Evolutionary conservation across 2,113 vertebrate species (phyloP).

Genomic region (Phylloscopus trochiloides): DNA sequence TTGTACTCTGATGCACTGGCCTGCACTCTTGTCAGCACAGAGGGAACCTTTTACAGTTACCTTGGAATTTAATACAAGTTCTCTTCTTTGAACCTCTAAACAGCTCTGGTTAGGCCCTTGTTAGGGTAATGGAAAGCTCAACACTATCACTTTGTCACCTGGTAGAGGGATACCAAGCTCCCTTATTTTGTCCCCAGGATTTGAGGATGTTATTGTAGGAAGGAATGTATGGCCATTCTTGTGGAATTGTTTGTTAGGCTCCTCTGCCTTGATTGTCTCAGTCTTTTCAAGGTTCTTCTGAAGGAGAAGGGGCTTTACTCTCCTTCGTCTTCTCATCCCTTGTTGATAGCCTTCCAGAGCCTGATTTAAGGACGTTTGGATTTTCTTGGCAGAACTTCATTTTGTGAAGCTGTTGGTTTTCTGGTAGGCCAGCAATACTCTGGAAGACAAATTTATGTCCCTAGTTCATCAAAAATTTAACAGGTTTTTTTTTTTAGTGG

Average conservation of each 20-base stretch:
- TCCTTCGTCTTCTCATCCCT: background rate
- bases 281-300: background rate
- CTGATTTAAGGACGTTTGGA: background rate
- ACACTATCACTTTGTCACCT: background rate
- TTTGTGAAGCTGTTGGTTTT: background rate
- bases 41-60: background rate
- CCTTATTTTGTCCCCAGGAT: background rate
- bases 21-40: background rate
- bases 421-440: background rate
- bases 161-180: background rate
- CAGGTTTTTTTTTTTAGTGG: background rate
- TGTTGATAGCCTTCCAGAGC: background rate
- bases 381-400: background rate
- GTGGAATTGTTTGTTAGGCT: background rate
- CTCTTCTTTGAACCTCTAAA: background rate
- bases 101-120: background rate
- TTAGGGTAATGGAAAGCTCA: background rate
- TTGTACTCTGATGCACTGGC: background rate
- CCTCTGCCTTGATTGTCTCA: background rate
- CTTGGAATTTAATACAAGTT: background rate
- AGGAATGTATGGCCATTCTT: background rate
- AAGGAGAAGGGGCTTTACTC: background rate
- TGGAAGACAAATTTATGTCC: background rate
- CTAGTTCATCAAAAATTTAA: background rate
- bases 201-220: background rate